Evolutionary conservation across 2,797 vertebrate genomes (phyloP), one percentile per base, ranked within the genome.

Genomic region (Sebastes trivittatus): DNA sequence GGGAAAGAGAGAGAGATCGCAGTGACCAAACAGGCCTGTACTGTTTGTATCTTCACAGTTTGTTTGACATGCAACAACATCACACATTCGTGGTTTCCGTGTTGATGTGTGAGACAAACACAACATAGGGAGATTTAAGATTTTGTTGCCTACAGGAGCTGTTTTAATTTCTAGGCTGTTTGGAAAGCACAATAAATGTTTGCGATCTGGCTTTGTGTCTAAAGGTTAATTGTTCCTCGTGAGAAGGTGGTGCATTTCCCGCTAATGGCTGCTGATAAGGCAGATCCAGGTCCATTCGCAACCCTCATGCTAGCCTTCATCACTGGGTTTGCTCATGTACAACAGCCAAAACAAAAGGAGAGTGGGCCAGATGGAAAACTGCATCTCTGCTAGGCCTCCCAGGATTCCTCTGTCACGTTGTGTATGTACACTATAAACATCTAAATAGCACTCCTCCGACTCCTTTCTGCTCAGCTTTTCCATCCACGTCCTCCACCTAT

Each of bases 361-460:
- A 79, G 60, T 6, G 38, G 63, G 60, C 49, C 38, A 67, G 69
- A 65, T 49, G 55, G 46, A 23, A 64, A 66, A 61, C 64, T 11
- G 34, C 62, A 61, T 25, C 66, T 81, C 67, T 11, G 30, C 52
- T 6, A 4, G 38, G 6, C 72, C 80, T 75, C 84, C 11, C 38
- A 63, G 78, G 66, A 81, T 78, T 81, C 75, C 65, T 81, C 38
- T 46, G 75, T 88, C 63, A 59, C 2, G n/a, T 61, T 83, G 70
- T 74, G 9, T 87, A 64, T 92, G 63, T 87, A 87, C 82, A 92
- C 84, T 83, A 36, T 71, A 92, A 92, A 93, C 92, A 92, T 25
- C 70, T 69, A 83, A 74, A 90, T 9, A 78, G 78, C n/a, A 54
- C 22, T 56, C 13, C 16, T 32, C 46, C 46, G 7, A 34, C n/a